These are phyloP conservation scores for Pelobates fuscus DNA, from an alignment of 2,113 vertebrate species.

Conservation along the genomic window DNA sequence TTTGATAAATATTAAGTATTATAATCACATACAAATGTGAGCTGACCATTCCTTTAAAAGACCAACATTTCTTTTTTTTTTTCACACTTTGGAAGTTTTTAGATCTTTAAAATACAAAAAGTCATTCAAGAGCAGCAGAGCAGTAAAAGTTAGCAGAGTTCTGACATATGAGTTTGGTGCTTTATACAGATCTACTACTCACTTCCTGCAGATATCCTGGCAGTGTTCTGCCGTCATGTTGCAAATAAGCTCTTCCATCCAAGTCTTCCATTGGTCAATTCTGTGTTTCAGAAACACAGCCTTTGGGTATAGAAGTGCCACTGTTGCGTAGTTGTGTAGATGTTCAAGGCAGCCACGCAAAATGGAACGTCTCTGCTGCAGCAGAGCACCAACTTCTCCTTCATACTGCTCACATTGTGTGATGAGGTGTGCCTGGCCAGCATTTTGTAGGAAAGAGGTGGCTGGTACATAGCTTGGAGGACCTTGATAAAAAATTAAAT, in stretches of 20 bases:
- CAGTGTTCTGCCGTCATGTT: slow-evolving; percentile 88
- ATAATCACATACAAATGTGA: no score
- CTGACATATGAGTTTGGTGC: no score
- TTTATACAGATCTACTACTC: slow-evolving; percentile 53
- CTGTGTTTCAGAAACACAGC: slow-evolving; percentile 87
- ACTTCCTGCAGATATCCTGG: slow-evolving; percentile 90
- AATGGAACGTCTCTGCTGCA: slow-evolving; percentile 89
- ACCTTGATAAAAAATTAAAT: slow-evolving; percentile 77
- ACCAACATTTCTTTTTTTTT: no score
- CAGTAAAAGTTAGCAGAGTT: no score
- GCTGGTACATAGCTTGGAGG: slow-evolving; percentile 98
- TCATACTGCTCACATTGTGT: slow-evolving; percentile 94
- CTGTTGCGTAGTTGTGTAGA: slow-evolving; percentile 94
- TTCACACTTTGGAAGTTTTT: no score
- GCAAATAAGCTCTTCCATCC: slow-evolving; percentile 92
- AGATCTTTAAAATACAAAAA: no score
- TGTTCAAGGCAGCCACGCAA: slow-evolving; percentile 90
- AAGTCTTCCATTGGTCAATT: slow-evolving; percentile 91
- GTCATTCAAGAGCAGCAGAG: no score
- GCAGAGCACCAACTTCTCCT: slow-evolving; percentile 82
- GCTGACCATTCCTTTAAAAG: no score
- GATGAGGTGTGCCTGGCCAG: slow-evolving; percentile 93
- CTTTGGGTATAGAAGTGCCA: slow-evolving; percentile 93
- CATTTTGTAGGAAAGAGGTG: slow-evolving; percentile 93
- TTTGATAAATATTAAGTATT: no score